phyloP scores from a whole-genome alignment of 2,888 invertebrate genomes.

The Caenorhabditis panamensis region DNA sequence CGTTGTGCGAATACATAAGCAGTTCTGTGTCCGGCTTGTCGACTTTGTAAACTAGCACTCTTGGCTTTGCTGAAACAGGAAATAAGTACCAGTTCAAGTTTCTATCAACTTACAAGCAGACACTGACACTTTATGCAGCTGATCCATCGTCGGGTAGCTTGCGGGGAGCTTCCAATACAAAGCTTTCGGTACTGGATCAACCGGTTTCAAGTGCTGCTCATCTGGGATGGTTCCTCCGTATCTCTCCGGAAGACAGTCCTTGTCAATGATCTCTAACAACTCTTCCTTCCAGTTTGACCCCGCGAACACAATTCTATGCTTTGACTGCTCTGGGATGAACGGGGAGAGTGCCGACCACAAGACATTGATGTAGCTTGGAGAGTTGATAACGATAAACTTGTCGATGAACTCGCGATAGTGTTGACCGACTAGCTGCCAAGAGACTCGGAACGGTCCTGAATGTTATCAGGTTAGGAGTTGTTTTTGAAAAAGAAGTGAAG shows the following conservation, averaged over 20 bases:
- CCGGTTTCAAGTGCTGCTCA: constrained; percentile 32
- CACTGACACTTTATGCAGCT: constrained; percentile 67
- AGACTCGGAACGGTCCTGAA: constrained; percentile 70
- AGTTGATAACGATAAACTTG: constrained; percentile 72
- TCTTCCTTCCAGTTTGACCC: constrained; percentile 68
- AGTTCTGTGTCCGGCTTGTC: constrained; percentile 60
- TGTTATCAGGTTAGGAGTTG: no score
- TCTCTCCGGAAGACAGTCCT: constrained; percentile 69
- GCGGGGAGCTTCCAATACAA: constrained; percentile 68
- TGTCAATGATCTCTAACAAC: constrained; percentile 63
- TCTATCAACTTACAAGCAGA: constrained; percentile 67
- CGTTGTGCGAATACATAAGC: constrained; percentile 69
- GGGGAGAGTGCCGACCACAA: constrained; percentile 66
- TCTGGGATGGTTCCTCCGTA: constrained; percentile 73
- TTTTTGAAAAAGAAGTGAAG: not conserved
- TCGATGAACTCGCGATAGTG: constrained; percentile 73
- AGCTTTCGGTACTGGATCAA: constrained; percentile 65
- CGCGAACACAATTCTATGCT: constrained; percentile 61
- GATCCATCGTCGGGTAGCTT: constrained; percentile 62
- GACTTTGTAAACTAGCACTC: constrained; percentile 63
- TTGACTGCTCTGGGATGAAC: constrained; percentile 68
- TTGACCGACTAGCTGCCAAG: constrained; percentile 69
- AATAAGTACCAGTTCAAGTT: no score
- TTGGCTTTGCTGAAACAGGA: constrained; percentile 54
- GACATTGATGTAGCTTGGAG: constrained; percentile 71